A percentile compares a stretch with the other conserved stretches of the same genome.
phyloP scores from a whole-genome alignment of 2,888 invertebrate species.

The Agriopis aurantiaria region DNA sequence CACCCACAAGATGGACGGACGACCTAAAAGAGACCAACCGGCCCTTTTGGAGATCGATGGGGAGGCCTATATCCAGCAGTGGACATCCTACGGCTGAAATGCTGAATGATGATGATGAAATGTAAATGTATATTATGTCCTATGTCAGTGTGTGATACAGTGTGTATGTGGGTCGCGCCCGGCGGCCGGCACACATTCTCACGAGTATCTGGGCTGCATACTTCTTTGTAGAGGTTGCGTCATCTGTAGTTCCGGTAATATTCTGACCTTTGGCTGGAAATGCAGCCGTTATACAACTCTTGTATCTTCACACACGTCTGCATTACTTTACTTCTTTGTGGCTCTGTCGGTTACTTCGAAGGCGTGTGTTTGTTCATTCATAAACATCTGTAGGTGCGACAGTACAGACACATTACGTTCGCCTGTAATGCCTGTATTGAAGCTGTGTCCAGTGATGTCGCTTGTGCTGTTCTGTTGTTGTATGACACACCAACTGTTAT shows the following conservation, averaged over 20 bases:
- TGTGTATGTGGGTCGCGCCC: constrained; percentile 19
- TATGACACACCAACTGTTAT: too few species aligned
- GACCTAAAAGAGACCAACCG: too few species aligned
- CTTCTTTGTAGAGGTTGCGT: constrained; percentile 34
- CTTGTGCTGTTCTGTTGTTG: too few species aligned
- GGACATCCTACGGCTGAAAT: too few species aligned
- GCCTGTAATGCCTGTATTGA: too few species aligned
- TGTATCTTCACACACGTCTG: background rate
- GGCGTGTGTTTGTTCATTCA: constrained; percentile 2
- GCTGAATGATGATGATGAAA: too few species aligned
- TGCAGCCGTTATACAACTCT: constrained; percentile 24
- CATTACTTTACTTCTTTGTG: background rate
- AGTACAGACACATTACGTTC: background rate
- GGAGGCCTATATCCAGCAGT: too few species aligned
- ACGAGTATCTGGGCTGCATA: constrained; percentile 28
- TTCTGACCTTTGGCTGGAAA: constrained; percentile 36
- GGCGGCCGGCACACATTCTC: constrained; percentile 29
- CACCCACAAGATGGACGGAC: too few species aligned
- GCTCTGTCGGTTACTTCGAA: background rate
- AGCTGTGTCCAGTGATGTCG: too few species aligned
- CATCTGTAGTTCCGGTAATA: constrained; percentile 37
- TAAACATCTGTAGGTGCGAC: constrained; percentile 4
- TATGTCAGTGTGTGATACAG: too few species aligned
- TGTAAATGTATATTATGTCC: too few species aligned
- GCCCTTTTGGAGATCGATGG: too few species aligned